phyloP scores from a whole-genome alignment of 2,113 vertebrate genomes.

The Phocoena phocoena region DNA sequence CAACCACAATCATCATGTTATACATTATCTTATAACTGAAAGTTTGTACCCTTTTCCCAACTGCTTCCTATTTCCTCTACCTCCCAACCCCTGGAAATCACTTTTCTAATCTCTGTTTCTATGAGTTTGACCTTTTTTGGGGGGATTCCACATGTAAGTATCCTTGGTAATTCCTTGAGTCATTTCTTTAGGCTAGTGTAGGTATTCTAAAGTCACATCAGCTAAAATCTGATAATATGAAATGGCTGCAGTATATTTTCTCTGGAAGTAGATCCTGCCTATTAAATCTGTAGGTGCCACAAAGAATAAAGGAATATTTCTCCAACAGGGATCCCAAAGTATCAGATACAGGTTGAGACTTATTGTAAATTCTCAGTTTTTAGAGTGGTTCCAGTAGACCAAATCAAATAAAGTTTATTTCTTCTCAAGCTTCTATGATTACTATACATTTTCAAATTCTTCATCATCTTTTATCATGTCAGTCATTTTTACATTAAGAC shows the following conservation, averaged over 20 bases:
- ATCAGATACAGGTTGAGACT: background rate
- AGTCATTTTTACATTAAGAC: background rate
- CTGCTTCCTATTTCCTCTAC: background rate
- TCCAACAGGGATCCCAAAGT: background rate
- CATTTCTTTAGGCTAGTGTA: background rate
- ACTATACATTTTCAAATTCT: background rate
- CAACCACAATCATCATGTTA: background rate
- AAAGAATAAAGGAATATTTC: background rate
- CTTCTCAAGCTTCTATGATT: background rate
- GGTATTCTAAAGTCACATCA: background rate
- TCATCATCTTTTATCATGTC: background rate
- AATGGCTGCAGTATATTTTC: background rate
- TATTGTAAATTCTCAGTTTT: background rate
- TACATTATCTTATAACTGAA: background rate
- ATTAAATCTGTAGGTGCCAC: background rate
- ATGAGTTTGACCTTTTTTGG: background rate
- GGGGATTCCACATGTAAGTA: background rate
- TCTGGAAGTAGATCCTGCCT: background rate
- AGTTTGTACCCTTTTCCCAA: background rate
- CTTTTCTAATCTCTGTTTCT: background rate
- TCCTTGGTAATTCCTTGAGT: background rate
- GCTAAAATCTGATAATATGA: background rate
- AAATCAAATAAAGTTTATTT: background rate
- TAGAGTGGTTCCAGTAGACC: background rate
- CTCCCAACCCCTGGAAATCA: background rate